These are phyloP conservation scores for Setipinna tenuifilis DNA, from an alignment of 2,797 vertebrate species.

Conservation along the genomic window DNA sequence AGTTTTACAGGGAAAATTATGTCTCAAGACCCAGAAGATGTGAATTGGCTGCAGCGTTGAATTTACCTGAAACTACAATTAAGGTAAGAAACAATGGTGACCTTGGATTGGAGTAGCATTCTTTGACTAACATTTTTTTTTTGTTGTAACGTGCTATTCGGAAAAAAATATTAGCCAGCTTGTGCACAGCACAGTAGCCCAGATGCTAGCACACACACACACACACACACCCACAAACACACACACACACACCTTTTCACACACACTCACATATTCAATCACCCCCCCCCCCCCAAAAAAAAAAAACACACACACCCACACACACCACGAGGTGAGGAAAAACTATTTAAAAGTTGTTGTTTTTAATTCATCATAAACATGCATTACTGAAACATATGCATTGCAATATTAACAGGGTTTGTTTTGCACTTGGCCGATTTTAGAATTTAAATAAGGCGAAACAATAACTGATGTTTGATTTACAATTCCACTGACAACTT, in stretches of 20 bases:
- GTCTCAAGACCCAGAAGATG: slow-evolving; percentile 95
- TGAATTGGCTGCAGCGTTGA: slow-evolving; percentile 93
- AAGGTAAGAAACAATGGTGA: slow-evolving; percentile 78
- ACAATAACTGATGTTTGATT: not conserved
- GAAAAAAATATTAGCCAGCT: not conserved
- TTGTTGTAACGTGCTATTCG: not conserved
- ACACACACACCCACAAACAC: not conserved
- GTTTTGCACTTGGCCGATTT: not conserved
- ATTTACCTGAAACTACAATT: slow-evolving; percentile 97
- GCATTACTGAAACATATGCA: too few relatives aligned
- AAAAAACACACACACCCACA: not conserved
- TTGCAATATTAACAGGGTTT: not conserved
- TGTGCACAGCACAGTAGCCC: not conserved
- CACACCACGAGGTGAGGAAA: not conserved
- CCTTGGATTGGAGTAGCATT: not conserved
- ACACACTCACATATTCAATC: not conserved
- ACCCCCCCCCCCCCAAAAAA: not conserved
- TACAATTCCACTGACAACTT: not conserved
- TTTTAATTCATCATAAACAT: not conserved
- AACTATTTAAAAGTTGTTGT: not conserved
- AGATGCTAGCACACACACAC: not conserved
- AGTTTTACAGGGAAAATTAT: slow-evolving; percentile 88
- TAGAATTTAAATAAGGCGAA: not conserved
- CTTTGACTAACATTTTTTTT: slow-evolving; percentile 32
- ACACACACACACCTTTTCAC: not conserved